Percentiles rank a stretch among this genome's conserved stretches.
phyloP scores from a whole-genome alignment of 2,888 invertebrate genomes.

The Clanis bilineata region DNA sequence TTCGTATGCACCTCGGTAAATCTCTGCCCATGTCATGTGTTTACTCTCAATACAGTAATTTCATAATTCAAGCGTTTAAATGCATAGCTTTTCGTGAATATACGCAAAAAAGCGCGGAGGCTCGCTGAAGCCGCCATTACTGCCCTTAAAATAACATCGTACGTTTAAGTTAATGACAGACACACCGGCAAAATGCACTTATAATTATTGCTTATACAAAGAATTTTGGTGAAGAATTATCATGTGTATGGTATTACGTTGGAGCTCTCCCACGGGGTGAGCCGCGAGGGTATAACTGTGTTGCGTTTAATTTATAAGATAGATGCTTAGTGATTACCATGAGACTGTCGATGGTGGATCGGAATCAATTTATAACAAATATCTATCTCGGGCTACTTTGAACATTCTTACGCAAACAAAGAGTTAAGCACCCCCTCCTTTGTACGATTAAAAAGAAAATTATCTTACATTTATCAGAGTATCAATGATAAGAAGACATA shows the following conservation, averaged over 20 bases:
- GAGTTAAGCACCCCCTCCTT: no score
- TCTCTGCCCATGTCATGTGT: conserved; percentile 49
- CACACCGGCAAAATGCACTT: conserved; percentile 80
- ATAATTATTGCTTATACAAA: conserved; percentile 80
- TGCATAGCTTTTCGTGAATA: conserved; percentile 80
- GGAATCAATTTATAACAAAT: no score
- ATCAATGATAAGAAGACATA: no score
- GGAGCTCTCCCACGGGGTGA: conserved; percentile 56
- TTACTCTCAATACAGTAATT: conserved; percentile 80
- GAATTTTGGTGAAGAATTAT: conserved; percentile 79
- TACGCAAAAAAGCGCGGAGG: conserved; percentile 65
- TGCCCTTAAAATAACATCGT: conserved; percentile 81
- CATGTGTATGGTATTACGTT: conserved; percentile 59
- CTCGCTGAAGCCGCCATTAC: conserved; percentile 74
- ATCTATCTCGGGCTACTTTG: no score
- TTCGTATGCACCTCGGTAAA: conserved; percentile 17
- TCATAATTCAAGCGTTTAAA: conserved; percentile 82
- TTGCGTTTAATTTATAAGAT: not conserved
- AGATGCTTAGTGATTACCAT: not conserved
- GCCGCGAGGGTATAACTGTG: no score
- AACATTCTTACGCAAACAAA: no score
- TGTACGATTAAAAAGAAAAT: no score
- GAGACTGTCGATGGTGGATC: no score
- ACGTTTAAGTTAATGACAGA: conserved; percentile 82
- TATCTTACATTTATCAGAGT: no score